Percentiles rank a stretch among this genome's conserved stretches.
These are phyloP conservation scores for Venturia canescens DNA, from an alignment of 1,140 invertebrate genomes.

Conservation along the genomic window DNA sequence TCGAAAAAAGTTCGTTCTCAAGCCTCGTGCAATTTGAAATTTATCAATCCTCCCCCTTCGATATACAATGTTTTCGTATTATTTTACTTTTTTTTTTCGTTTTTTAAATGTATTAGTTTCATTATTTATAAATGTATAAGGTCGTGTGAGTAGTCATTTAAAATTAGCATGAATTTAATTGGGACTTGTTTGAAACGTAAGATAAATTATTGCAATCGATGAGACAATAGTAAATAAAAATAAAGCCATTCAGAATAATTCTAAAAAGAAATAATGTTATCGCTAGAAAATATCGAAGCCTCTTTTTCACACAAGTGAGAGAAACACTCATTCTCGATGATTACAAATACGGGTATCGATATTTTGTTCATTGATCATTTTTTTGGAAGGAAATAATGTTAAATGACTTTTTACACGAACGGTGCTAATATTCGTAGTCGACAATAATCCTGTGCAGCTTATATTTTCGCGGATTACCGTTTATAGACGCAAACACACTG, in stretches of 20 bases:
- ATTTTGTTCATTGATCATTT: no score
- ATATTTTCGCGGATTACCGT: not conserved
- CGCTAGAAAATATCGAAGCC: not conserved
- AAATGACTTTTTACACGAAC: no score
- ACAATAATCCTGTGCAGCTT: not conserved
- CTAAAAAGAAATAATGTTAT: not conserved
- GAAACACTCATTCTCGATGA: no score
- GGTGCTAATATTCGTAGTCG: not conserved
- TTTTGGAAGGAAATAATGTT: no score
- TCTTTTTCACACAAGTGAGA: no score
- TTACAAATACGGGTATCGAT: no score
- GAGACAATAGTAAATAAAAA: no score
- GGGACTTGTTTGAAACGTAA: not conserved
- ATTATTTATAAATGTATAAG: slow-evolving; percentile 37
- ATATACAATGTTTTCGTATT: slow-evolving; percentile 12
- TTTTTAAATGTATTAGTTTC: slow-evolving; percentile 26
- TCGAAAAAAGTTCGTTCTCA: slow-evolving; percentile 34
- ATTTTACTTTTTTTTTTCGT: not conserved
- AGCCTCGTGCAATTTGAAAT: slow-evolving; percentile 32
- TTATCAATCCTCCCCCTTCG: slow-evolving; percentile 27
- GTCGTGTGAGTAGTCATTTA: slow-evolving; percentile 32
- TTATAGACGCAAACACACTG: not conserved
- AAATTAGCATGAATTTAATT: slow-evolving; percentile 17
- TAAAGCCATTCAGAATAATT: no score
- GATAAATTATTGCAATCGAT: not conserved